A percentile compares a stretch with the other conserved stretches of the same genome.
Evolutionary conservation across 2,113 vertebrate genomes (phyloP).

Genomic region (Dicerorhinus sumatrensis): DNA sequence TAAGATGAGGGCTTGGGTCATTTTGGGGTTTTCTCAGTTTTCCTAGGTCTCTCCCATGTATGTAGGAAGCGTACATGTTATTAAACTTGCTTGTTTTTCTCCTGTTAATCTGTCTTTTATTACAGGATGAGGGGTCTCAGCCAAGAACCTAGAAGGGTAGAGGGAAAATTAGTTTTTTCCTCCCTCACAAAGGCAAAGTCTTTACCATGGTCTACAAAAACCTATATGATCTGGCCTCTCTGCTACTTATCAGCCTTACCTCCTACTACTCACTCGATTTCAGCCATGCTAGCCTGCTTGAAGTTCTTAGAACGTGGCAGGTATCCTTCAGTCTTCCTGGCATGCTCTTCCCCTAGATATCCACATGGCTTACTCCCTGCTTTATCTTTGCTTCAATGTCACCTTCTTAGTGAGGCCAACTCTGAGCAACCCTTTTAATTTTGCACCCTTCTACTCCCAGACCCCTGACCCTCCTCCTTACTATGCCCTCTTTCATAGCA

Average conservation of each 20-base stretch:
- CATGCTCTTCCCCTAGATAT: not conserved
- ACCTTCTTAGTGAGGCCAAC: not conserved
- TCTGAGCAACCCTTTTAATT: not conserved
- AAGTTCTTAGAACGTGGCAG: not conserved
- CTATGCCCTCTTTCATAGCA: not conserved
- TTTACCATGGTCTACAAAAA: not conserved
- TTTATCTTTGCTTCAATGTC: not conserved
- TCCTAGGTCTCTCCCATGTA: not conserved
- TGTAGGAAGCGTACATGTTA: not conserved
- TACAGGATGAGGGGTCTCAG: not conserved
- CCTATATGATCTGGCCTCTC: not conserved
- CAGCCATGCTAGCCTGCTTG: not conserved
- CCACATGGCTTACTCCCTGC: not conserved
- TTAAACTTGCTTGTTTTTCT: not conserved
- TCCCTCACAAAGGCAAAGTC: not conserved
- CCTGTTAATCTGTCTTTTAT: not conserved
- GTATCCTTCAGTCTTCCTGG: not conserved
- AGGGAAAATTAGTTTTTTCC: not conserved
- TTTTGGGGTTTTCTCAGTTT: not conserved
- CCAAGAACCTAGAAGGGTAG: not conserved
- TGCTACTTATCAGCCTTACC: not conserved
- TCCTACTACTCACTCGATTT: not conserved
- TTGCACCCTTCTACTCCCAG: not conserved
- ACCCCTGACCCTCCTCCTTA: not conserved
- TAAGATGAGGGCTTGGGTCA: not conserved